Base-by-base conservation (phyloP, 2,113 vertebrate genomes). In the Scomber scombrus region DNA sequence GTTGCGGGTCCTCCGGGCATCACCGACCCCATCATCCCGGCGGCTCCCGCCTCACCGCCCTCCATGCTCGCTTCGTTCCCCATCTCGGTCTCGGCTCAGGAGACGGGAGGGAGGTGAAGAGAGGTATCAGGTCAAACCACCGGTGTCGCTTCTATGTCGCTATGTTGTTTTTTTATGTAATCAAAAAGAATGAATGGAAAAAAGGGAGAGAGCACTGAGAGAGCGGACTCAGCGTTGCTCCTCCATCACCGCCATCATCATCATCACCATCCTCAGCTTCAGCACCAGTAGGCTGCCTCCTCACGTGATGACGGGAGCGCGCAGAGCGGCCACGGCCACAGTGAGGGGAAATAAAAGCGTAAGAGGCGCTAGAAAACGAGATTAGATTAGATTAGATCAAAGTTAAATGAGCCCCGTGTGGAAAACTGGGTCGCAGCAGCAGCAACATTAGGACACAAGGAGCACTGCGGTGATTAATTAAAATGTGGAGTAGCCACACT, bases 21-120 rank as follows among this genome's bases (percentile, higher is more conserved):
- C 77, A 67, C 78, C 68, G 92, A 83, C 49, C 89, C 90, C 91
- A 93, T 91, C 89, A 90, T 87, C 81, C 90, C 92, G 68, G 86
- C 85, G 63, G 92, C 68, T 83, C 89, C 93, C 47, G 91, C 90
- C 34, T 95, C 94, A 16, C 94, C 95, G 78, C 93, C 95, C 91
- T 96, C 95, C 85, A 95, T 90, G 91, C 95, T 96, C 84, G 93
- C 95, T 88, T 96, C 95, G 89, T 96, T 96, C 82, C 95, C 95
- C 95, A 96, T 96, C 85, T 92, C 87, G 80, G 88, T 89, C 88
- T 91, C 90, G 71, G 81, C 76, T 87, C 68, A 60, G 87, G 89
- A 92, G 81, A 89, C 82, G 71, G 81, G 87, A 77, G 88, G 84
- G 86, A 81, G 85, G 71, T 51, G 88, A 82, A 82, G 66, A 78